Percentiles rank a stretch among this genome's conserved stretches.
phyloP scores from a whole-genome alignment of 2,888 invertebrate species.

The Erpobdella octoculata region DNA sequence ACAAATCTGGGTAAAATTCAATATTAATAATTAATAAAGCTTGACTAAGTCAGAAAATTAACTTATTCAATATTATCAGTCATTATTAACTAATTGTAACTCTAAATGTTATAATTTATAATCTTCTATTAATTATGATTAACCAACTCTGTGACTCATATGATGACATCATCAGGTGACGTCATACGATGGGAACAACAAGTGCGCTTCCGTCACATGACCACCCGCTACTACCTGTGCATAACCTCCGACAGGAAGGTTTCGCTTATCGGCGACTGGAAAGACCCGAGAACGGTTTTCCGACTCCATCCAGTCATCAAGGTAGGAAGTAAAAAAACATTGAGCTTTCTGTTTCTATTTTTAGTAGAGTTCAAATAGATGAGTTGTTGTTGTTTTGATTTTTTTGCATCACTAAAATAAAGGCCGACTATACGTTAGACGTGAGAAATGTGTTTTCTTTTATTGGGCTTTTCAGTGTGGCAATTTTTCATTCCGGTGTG shows the following conservation, averaged over 20 bases:
- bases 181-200: conserved; percentile 52
- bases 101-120: neutral
- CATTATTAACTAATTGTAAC: no score
- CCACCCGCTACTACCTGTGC: conserved; percentile 51
- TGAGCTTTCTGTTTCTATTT: neutral
- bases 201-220: conserved; percentile 50
- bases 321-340: conserved; percentile 38
- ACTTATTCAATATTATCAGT: no score
- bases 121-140: no score
- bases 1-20: no score
- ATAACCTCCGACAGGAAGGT: conserved; percentile 48
- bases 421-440: conserved; percentile 19
- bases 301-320: conserved; percentile 51
- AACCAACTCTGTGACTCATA: no score
- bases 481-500: neutral
- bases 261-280: conserved; percentile 46
- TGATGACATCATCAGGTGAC: no score
- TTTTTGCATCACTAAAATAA: neutral
- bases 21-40: no score
- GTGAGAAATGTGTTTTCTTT: neutral
- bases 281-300: conserved; percentile 51
- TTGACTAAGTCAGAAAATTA: no score
- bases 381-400: neutral
- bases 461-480: neutral
- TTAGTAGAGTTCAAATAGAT: neutral